These are phyloP conservation scores for Julus scanicus DNA, from an alignment of 2,888 invertebrate species.

Conservation along the genomic window DNA sequence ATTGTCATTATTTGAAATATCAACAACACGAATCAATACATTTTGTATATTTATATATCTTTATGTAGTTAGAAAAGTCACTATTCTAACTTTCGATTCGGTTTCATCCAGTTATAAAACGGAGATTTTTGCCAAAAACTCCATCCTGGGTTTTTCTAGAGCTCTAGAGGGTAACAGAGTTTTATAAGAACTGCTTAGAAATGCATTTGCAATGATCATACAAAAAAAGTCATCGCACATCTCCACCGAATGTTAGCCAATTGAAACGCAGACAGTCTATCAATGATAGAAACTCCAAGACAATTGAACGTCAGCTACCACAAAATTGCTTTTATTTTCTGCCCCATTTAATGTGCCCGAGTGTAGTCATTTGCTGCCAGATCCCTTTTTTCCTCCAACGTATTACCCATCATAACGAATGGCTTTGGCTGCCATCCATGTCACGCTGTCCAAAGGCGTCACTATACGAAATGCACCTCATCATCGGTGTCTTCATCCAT, in stretches of 20 bases:
- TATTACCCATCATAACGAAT: slow-evolving; percentile 43
- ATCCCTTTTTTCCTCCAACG: slow-evolving; percentile 30
- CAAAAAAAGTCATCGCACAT: neutral
- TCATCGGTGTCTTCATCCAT: slow-evolving; percentile 29
- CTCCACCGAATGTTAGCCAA: neutral
- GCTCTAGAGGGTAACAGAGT: neutral
- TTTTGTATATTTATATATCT: too few relatives aligned
- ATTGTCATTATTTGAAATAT: too few relatives aligned
- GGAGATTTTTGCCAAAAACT: neutral
- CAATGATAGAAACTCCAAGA: slow-evolving; percentile 36
- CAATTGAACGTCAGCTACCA: slow-evolving; percentile 48
- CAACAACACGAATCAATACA: too few relatives aligned
- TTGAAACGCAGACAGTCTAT: neutral
- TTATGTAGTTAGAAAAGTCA: too few relatives aligned
- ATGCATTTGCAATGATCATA: slow-evolving; percentile 3
- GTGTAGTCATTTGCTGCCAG: slow-evolving; percentile 49
- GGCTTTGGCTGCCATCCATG: slow-evolving; percentile 47
- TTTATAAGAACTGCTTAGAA: slow-evolving; percentile 17
- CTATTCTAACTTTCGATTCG: neutral
- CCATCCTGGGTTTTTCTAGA: neutral
- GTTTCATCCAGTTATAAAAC: neutral
- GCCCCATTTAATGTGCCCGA: slow-evolving; percentile 49
- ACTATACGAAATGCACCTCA: slow-evolving; percentile 3
- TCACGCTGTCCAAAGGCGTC: slow-evolving; percentile 35
- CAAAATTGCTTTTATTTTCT: slow-evolving; percentile 55